phyloP scores from a whole-genome alignment of 2,888 invertebrate genomes.

The Dicyrtoma fusca region DNA sequence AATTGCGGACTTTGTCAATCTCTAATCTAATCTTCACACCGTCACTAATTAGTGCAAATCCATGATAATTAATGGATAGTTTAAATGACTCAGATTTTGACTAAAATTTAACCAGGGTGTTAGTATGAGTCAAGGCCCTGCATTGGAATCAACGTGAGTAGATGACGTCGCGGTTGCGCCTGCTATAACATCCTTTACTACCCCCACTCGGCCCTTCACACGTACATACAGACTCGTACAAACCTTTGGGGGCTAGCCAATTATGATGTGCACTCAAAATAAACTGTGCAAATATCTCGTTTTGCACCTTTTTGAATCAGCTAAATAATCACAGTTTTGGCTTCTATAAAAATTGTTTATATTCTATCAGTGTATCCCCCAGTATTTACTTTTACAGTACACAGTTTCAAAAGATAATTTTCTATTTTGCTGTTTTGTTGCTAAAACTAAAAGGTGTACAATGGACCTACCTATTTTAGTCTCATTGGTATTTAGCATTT shows the following conservation, averaged over 20 bases:
- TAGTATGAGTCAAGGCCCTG: conserved; percentile 39
- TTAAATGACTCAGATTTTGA: conserved; percentile 20
- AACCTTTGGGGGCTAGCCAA: too few relatives aligned
- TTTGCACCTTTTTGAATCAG: not conserved
- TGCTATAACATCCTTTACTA: not conserved
- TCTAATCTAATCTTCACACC: not conserved
- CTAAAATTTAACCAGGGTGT: conserved; percentile 16
- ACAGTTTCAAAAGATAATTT: too few relatives aligned
- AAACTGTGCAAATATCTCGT: too few relatives aligned
- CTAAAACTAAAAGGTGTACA: too few relatives aligned
- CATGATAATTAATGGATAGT: not conserved
- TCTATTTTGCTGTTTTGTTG: too few relatives aligned
- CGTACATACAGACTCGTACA: conserved; percentile 4
- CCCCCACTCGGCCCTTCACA: not conserved
- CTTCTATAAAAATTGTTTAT: too few relatives aligned
- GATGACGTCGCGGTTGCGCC: conserved; percentile 39
- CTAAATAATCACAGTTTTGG: too few relatives aligned
- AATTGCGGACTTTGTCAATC: not conserved
- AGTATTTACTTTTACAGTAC: too few relatives aligned
- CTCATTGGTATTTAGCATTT: too few relatives aligned
- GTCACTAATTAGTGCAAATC: not conserved
- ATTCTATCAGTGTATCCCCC: too few relatives aligned
- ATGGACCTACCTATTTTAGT: too few relatives aligned
- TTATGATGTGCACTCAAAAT: too few relatives aligned
- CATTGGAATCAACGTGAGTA: conserved; percentile 37